phyloP scores from a whole-genome alignment of 2,113 vertebrate species.

The Mustelus asterias region DNA sequence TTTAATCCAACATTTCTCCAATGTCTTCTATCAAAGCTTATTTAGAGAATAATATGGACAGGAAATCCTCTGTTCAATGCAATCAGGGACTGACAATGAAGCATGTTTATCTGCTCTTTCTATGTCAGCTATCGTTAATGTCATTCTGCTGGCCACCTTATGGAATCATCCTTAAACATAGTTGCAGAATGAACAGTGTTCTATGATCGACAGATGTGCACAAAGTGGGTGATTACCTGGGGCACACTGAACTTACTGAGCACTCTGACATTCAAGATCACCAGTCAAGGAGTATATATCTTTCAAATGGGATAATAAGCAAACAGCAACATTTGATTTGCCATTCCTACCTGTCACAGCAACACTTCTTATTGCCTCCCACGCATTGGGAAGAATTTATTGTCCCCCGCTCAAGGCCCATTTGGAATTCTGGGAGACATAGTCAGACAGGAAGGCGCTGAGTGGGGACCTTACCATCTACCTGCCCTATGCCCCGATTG shows the following conservation, averaged over 20 bases:
- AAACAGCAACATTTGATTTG: not conserved
- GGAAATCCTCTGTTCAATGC: not conserved
- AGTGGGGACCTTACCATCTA: not conserved
- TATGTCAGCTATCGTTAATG: not conserved
- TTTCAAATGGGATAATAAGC: not conserved
- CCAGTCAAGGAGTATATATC: too few relatives aligned
- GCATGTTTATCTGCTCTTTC: not conserved
- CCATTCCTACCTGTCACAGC: not conserved
- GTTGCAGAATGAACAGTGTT: not conserved
- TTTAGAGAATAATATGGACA: constrained; percentile 10
- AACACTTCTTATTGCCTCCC: not conserved
- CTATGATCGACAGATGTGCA: not conserved
- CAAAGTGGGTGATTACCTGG: not conserved
- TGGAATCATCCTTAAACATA: not conserved
- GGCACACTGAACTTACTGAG: not conserved
- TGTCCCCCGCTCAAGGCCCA: not conserved
- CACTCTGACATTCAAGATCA: not conserved
- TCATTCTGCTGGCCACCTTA: not conserved
- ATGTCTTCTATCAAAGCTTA: not conserved
- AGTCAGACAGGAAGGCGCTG: not conserved
- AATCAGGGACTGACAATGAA: not conserved
- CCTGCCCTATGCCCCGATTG: not conserved
- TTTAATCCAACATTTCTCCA: not conserved
- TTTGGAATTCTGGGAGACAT: not conserved
- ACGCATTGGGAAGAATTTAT: not conserved